phyloP scores from a whole-genome alignment of 2,888 invertebrate genomes.

The Lepas anatifera region DNA sequence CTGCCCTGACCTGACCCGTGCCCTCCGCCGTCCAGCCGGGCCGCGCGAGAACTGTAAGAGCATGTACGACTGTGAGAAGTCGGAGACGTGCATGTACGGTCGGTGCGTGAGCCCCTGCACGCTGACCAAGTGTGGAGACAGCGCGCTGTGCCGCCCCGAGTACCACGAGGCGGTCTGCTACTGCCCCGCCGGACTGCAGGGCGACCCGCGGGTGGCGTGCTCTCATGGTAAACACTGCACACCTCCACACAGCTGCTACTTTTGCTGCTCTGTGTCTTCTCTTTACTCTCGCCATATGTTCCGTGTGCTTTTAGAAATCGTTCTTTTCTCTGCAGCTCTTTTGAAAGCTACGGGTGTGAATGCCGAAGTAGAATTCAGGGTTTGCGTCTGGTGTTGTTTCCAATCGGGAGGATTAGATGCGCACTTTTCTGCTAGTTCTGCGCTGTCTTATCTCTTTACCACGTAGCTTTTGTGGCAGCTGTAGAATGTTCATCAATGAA shows the following conservation, averaged over 20 bases:
- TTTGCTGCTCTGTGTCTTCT: neutral
- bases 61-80: slow-evolving; percentile 27
- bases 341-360: too few species aligned
- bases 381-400: too few species aligned
- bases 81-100: slow-evolving; percentile 50
- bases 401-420: too few species aligned
- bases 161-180: slow-evolving; percentile 13
- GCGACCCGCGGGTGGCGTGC: slow-evolving; percentile 13
- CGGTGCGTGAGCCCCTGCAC: slow-evolving; percentile 60
- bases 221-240: neutral
- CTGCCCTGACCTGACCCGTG: neutral
- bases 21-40: neutral
- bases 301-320: too few species aligned
- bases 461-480: too few species aligned
- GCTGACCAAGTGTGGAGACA: slow-evolving; percentile 57
- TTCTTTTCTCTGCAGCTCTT: too few species aligned
- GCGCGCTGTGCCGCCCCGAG: slow-evolving; percentile 61
- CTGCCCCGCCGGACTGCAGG: slow-evolving; percentile 16
- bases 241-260: neutral
- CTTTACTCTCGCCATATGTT: too few species aligned
- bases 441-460: too few species aligned
- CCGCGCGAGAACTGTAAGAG: neutral
- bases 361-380: too few species aligned
- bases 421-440: too few species aligned
- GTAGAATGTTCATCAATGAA: too few species aligned